Percentiles rank a stretch among this genome's conserved stretches.
phyloP scores from a whole-genome alignment of 2,797 vertebrate genomes.

The Trichosurus vulpecula region DNA sequence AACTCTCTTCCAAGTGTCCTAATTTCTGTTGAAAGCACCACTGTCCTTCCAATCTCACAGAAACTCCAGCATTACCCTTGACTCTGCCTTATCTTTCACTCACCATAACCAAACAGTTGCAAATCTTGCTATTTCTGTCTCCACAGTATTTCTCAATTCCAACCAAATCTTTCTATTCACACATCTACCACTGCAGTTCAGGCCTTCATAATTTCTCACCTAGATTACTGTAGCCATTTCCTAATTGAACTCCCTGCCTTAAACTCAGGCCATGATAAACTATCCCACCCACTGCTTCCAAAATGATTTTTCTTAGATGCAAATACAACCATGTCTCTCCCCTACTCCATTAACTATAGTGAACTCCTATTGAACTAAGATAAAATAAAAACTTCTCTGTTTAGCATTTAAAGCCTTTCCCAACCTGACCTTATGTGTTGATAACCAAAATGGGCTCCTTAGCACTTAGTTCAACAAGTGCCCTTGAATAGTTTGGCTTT shows the following conservation, averaged over 20 bases:
- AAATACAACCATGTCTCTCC: background rate
- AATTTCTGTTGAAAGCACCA: no score
- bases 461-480: no score
- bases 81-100: no score
- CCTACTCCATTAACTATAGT: background rate
- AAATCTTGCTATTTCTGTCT: background rate
- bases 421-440: background rate
- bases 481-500: no score
- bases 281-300: background rate
- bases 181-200: background rate
- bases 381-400: background rate
- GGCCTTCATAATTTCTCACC: background rate
- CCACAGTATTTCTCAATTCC: constrained; percentile 1
- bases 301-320: background rate
- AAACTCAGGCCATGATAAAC: background rate
- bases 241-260: background rate
- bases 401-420: background rate
- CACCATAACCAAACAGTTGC: no score
- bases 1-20: no score
- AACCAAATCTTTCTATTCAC: background rate
- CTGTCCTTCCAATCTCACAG: no score
- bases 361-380: no score
- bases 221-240: background rate
- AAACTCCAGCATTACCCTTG: no score
- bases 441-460: no score